Base-by-base conservation (phyloP, 2,113 vertebrate species). In the Chloebia gouldiae region DNA sequence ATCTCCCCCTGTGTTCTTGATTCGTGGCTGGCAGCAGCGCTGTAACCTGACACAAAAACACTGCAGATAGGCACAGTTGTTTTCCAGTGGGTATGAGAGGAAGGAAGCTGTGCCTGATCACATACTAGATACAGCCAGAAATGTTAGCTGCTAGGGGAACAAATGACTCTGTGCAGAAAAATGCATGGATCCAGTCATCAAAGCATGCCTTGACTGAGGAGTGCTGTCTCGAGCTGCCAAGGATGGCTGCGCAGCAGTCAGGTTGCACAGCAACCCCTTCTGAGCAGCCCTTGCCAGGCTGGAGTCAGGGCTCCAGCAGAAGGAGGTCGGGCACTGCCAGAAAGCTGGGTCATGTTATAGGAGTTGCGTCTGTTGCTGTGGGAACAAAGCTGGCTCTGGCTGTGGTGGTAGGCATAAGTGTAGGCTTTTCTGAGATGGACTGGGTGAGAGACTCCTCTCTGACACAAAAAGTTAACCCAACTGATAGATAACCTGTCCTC, bases 71-170 rank as follows among this genome's bases (percentile, higher is more conserved):
- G 81, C 90, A 84, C 5, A 3, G 35, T 45, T 86, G 86, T 91
- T 95, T 94, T 84, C 68, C 77, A 91, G 77, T 35, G 87, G 65
- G 23, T 81, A 73, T 42, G 57, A 94, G 51, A 84, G 90, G 77
- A 91, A 87, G 92, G 93, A 94, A 78, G 25, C 87, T 66, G 54
- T 66, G 73, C 65, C 64, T 75, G 69, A 68, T 95, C 78, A 23
- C 80, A 60, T 35, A 10, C 24, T 16, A 79, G 81, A 75, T 68
- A 56, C 33, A 51, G 87, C 35, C 90, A 91, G 87, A 92, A 95
- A 89, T 28, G 90, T 54, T 91, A 59, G 96, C 92, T 93, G 87
- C 96, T 92, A 93, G 51, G 92, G 93, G 78, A 94, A 79, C 87
- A 68, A 89, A 91, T 87, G 92, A 86, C 39, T 84, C 77, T 42